Evolutionary conservation across 2,888 invertebrate genomes (phyloP), one percentile per base, ranked within the genome.

Genomic region (Syrphus vitripennis): DNA sequence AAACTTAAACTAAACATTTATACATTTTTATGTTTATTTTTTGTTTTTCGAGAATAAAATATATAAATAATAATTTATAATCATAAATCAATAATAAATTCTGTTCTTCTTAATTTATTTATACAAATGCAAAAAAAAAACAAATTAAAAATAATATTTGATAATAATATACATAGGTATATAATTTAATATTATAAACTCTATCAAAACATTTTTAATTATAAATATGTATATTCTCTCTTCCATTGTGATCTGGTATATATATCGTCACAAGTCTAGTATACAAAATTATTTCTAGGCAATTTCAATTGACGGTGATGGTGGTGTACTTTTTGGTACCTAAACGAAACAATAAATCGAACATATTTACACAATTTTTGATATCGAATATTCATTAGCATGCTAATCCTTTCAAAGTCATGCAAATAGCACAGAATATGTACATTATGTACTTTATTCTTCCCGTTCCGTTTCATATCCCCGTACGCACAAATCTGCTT

Each of bases 381-480:
- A 63, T 45, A 76, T 59, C 3, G 55, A 69, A 69, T 24, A 31
- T 69, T 69, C 72, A 81, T 81, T 84, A 76, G 71, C 81, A 77
- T 84, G 80, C 81, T 76, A 77, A 84, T 77, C 59, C 55, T 31
- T 24, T 70, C 53, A 77, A 72, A 69, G 4, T 55, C 84, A 72
- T 84, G 83, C 83, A 80, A 75, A 61, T 74, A 42, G n/a, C n/a
- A n/a, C n/a, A n/a, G 14, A 45, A 48, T 65, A n/a, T 5, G 29
- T 4, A 37, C n/a, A n/a, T n/a, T n/a, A n/a, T n/a, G n/a, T n/a
- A n/a, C 59, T 6, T 14, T 19, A 24, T 21, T 40, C 40, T 0
- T 21, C 21, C 21, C n/a, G 12, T 12, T 24, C n/a, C 6, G 24
- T 5, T 50, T n/a, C n/a, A n/a, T n/a, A n/a, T n/a, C 5, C 21